Evolutionary conservation across 2,113 vertebrate genomes (phyloP).

Genomic region (Clupea harengus): DNA sequence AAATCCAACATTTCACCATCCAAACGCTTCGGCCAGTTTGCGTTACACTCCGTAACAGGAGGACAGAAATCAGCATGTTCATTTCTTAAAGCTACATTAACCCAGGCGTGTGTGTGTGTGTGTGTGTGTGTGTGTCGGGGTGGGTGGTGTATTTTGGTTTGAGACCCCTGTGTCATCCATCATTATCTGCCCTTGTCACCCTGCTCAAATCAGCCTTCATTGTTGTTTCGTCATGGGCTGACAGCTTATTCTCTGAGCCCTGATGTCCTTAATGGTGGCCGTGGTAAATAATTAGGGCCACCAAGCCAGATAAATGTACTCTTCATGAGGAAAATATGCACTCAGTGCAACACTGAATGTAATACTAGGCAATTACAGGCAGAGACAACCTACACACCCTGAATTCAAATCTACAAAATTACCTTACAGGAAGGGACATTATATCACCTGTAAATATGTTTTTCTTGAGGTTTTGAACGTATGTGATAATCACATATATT

Average conservation of each 20-base stretch:
- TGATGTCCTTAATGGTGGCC: not conserved
- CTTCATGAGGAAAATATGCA: not conserved
- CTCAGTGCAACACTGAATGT: not conserved
- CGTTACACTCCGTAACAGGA: not conserved
- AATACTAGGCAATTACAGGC: not conserved
- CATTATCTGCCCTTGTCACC: conserved; percentile 17
- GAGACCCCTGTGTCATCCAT: not conserved
- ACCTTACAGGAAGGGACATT: not conserved
- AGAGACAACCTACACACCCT: not conserved
- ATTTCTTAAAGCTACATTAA: not conserved
- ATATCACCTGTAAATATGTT: no score
- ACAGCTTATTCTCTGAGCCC: conserved; percentile 25
- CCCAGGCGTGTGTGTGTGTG: not conserved
- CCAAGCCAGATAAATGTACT: not conserved
- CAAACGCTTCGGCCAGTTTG: not conserved
- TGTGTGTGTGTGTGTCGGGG: not conserved
- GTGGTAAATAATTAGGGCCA: not conserved
- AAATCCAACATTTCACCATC: not conserved
- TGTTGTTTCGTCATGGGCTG: not conserved
- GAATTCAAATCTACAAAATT: no score
- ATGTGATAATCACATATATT: not conserved
- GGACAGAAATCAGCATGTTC: not conserved
- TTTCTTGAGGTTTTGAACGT: not conserved
- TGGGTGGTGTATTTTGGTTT: not conserved
- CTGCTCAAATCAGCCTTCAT: not conserved